Conservation (phyloP, 2,888 invertebrate genomes). For the Metalampra italica region DNA sequence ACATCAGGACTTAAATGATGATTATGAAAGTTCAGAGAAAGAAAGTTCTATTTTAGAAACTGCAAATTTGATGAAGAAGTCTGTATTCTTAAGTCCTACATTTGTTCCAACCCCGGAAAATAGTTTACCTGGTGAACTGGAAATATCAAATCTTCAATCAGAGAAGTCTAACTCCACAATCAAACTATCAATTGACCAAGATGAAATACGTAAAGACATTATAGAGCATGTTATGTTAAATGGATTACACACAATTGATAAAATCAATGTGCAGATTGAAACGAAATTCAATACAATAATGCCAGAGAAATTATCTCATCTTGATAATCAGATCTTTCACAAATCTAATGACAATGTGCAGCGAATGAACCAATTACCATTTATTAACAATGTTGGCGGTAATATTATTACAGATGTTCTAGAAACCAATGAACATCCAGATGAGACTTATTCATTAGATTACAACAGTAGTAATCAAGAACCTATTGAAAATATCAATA, state of each 20-base stretch:
- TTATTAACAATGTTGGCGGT: not conserved
- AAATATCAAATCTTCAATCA: constrained; percentile 19
- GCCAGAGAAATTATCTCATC: no score
- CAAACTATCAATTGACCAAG: not conserved
- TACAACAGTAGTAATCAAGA: constrained; percentile 14
- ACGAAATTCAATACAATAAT: not conserved
- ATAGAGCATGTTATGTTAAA: no score
- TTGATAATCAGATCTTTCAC: no score
- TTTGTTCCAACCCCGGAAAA: constrained; percentile 37
- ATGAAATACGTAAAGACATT: no score
- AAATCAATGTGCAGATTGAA: not conserved
- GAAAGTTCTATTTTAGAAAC: constrained; percentile 59
- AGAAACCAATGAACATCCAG: constrained; percentile 13
- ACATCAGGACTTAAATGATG: not conserved
- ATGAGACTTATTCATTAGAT: constrained; percentile 20
- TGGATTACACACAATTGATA: no score
- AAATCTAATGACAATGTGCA: not conserved
- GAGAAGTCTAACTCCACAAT: not conserved
- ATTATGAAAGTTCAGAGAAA: constrained; percentile 7
- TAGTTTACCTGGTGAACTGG: constrained; percentile 32
- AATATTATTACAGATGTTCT: not conserved
- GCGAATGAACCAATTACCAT: no score
- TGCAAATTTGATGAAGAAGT: constrained; percentile 59
- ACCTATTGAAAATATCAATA: constrained; percentile 3
- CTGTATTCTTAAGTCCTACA: constrained; percentile 63